Evolutionary conservation across 1,140 invertebrate species (phyloP), one percentile per base, ranked within the genome.

Genomic region (Panonychus citri): DNA sequence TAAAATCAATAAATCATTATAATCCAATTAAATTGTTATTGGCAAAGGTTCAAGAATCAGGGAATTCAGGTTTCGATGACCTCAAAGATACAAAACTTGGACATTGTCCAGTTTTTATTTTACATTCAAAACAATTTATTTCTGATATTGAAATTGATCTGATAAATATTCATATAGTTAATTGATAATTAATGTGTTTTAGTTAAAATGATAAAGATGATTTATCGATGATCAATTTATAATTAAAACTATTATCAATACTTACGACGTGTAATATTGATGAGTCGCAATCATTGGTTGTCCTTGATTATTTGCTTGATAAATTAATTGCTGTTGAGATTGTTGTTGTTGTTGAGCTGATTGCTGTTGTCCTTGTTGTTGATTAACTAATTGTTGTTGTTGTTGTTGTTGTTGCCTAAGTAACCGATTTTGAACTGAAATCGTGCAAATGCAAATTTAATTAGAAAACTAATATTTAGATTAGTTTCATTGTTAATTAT

Each of bases 211-310:
- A n/a, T n/a, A n/a, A n/a, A n/a, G n/a, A n/a, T n/a, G n/a, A 12
- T 17, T 43, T 19, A 19, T 43, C 4, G 7, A 5, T 17, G 15
- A 17, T 0, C 15, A 12, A 43, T 43, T 43, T 21, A 34, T 34
- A 34, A 34, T 12, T 34, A 7, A 34, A 34, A 12, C 30, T 34
- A 34, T 34, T 34, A 7, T 12, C 30, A 34, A 34, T 34, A 34
- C 5, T 34, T 34, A 34, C 30, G 24, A 27, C 25, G 27, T 13
- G 24, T 51, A 27, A 13, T 51, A 30, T 37, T 51, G 48, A n/a
- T 57, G 58, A n/a, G 25, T 12, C 57, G 54, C 5, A 48, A 58
- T 42, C 17, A 54, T 42, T 27, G 53, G 59, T 53, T 61, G 59
- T 5, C 27, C 61, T 58, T 56, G 61, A 51, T 46, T 58, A 46